Percentiles rank a stretch among this genome's conserved stretches.
phyloP scores from a whole-genome alignment of 2,888 invertebrate species.

The Oscheius onirici region DNA sequence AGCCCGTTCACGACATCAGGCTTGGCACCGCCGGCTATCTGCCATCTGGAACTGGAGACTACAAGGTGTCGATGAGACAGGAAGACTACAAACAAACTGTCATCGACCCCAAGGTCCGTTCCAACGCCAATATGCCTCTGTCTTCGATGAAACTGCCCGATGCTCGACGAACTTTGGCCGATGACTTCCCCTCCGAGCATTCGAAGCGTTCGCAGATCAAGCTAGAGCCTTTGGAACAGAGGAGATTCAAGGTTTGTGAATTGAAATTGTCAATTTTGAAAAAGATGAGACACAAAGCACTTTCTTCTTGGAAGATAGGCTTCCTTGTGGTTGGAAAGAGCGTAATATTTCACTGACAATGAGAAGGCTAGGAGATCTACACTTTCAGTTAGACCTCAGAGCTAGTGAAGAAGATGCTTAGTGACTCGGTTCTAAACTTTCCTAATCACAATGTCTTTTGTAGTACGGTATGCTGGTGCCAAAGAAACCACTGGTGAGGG shows the following conservation, averaged over 20 bases:
- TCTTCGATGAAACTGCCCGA: slow-evolving; percentile 53
- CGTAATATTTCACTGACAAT: too few relatives aligned
- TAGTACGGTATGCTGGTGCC: slow-evolving; percentile 30
- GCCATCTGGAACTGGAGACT: slow-evolving; percentile 64
- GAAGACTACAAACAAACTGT: slow-evolving; percentile 70
- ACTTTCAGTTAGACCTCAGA: too few relatives aligned
- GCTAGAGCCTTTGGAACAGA: slow-evolving; percentile 70
- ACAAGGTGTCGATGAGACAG: slow-evolving; percentile 61
- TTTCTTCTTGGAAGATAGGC: too few relatives aligned
- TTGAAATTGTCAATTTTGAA: not conserved
- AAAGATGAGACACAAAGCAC: not conserved
- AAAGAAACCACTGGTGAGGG: slow-evolving; percentile 23
- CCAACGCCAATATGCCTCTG: slow-evolving; percentile 66
- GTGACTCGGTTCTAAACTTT: too few relatives aligned
- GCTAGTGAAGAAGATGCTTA: too few relatives aligned
- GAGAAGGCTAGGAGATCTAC: too few relatives aligned
- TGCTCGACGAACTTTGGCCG: slow-evolving; percentile 53
- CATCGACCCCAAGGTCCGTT: slow-evolving; percentile 71
- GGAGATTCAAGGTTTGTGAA: slow-evolving; percentile 60
- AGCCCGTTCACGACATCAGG: slow-evolving; percentile 57
- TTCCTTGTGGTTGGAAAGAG: too few relatives aligned
- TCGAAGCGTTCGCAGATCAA: slow-evolving; percentile 65
- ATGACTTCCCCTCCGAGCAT: slow-evolving; percentile 68
- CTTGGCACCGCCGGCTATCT: slow-evolving; percentile 54
- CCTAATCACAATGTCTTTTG: too few relatives aligned